Evolutionary conservation across 1,140 invertebrate species (phyloP).

Genomic region (Limonius californicus): DNA sequence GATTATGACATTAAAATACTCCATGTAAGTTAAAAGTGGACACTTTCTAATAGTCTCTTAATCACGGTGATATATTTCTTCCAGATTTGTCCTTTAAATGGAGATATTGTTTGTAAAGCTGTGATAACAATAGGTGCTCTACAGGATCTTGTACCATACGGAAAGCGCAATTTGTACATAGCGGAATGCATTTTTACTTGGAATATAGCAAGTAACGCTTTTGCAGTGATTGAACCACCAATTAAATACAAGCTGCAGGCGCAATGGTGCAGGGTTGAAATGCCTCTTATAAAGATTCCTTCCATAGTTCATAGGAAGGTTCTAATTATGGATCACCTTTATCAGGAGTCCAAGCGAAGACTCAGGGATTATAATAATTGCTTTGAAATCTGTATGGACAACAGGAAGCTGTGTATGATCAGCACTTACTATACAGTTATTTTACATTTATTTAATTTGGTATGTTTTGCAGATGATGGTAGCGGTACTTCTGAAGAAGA

Average conservation of each 20-base stretch:
- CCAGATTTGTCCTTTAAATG: constrained; percentile 45
- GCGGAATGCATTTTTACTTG: constrained; percentile 42
- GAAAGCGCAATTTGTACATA: constrained; percentile 37
- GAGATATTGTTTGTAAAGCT: constrained; percentile 44
- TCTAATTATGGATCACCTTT: constrained; percentile 37
- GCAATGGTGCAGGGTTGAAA: constrained; percentile 20
- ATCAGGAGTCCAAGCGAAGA: constrained; percentile 33
- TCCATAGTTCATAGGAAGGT: constrained; percentile 36
- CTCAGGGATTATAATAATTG: constrained; percentile 43
- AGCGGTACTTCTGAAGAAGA: neutral
- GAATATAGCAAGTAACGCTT: constrained; percentile 43
- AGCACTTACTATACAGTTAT: no score
- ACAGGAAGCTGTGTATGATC: neutral
- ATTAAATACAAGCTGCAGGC: constrained; percentile 35
- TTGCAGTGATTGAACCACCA: constrained; percentile 39
- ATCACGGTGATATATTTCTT: no score
- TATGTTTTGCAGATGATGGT: neutral
- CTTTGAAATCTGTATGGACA: constrained; percentile 35
- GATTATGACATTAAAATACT: constrained; percentile 47
- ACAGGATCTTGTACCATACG: constrained; percentile 31
- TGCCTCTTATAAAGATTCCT: constrained; percentile 35
- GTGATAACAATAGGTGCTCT: constrained; percentile 45
- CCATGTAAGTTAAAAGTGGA: constrained; percentile 46
- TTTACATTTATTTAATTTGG: no score
- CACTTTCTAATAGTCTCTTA: no score